These are phyloP conservation scores for Trachelus troglodyta DNA, from an alignment of 2,888 invertebrate genomes.

Conservation along the genomic window DNA sequence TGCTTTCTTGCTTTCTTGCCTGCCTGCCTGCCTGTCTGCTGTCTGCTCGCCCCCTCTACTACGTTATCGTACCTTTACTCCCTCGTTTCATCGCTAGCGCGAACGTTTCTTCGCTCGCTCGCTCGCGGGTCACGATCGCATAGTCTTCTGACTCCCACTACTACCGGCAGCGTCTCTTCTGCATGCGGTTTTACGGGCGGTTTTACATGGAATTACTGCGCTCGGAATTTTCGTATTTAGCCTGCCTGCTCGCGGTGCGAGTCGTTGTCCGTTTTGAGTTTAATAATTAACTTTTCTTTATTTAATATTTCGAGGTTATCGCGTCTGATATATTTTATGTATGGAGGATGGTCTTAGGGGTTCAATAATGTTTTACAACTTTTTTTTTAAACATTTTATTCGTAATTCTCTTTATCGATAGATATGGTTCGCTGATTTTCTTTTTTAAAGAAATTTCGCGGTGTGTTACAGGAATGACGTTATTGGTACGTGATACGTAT, in stretches of 20 bases:
- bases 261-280: neutral
- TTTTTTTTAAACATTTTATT: neutral
- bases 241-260: neutral
- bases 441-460: neutral
- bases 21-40: conserved; percentile 42
- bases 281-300: neutral
- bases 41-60: conserved; percentile 21
- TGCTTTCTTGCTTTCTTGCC: conserved; percentile 12
- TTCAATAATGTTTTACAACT: neutral
- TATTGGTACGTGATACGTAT: neutral
- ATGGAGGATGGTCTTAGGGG: neutral
- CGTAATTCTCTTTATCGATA: neutral
- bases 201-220: neutral
- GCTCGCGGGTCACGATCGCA: conserved; percentile 26
- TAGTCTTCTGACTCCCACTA: conserved; percentile 37
- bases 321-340: neutral
- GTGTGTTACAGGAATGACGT: neutral
- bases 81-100: conserved; percentile 16
- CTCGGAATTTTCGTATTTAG: conserved; percentile 2
- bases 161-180: conserved; percentile 26
- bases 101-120: conserved; percentile 17
- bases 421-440: neutral
- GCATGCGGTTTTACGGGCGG: conserved; percentile 25
- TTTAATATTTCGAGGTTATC: neutral
- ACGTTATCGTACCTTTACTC: conserved; percentile 17